Evolutionary conservation across 2,888 invertebrate species (phyloP), one percentile per base, ranked within the genome.

Genomic region (Mechanitis messenoides): DNA sequence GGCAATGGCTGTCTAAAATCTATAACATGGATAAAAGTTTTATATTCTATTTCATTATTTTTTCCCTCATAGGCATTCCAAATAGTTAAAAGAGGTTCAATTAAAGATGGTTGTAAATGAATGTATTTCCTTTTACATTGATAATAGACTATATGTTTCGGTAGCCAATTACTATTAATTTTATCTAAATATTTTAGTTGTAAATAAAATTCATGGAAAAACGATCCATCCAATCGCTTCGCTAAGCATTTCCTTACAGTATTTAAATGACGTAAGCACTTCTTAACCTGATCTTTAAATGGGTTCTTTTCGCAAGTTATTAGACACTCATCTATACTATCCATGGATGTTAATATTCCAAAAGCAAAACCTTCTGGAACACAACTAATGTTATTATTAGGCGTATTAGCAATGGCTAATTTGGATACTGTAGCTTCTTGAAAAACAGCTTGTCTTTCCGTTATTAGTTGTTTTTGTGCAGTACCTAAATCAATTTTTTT

Each of bases 241-340:
- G 75, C 73, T 58, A 87, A 73, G 65, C 69, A 68, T 74, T 82
- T 85, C 28, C 86, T 72, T 3, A 88, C 65, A 0, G 81, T 78
- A 68, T 91, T 91, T 9, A 91, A 76, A 67, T 88, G 83, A 31
- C 69, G 76, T n/a, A 92, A 72, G 74, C 91, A 92, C 60, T 82
- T 76, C 61, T 79, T 78, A 33, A 91, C 80, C 65, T 87, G 80
- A 1, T 78, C 75, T 68, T 84, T 80, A 33, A 81, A 83, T 33
- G 77, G 73, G 68, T 85, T 84, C 2, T 81, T 62, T 63, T 77
- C 71, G 68, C 84, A 86, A 62, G 68, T 72, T 20, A 79, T 73
- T n/a, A 89, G 70, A 65, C 91, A 83, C 66, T 91, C 90, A 35
- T 80, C 82, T 1, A 91, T 71, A 59, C 84, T 87, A 65, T 85